Conservation (phyloP, 2,113 vertebrate species). For the Talpa occidentalis region DNA sequence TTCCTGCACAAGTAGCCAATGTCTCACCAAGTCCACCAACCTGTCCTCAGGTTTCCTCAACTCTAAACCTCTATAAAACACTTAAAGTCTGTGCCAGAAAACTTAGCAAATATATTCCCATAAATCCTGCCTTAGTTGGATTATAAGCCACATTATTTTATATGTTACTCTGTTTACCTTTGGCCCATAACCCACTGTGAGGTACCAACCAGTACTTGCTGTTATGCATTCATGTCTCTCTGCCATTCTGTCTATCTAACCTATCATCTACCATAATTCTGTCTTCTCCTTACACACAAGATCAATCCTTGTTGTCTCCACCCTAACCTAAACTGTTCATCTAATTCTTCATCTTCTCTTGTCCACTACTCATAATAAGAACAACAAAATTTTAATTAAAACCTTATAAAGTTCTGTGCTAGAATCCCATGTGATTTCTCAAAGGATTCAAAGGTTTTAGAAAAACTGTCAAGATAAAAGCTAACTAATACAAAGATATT, state of each 20-base stretch:
- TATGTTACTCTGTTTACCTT: not conserved
- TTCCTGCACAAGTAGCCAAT: not conserved
- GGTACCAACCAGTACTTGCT: not conserved
- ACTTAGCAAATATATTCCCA: not conserved
- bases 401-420: constrained; percentile 39
- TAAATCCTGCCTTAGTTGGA: not conserved
- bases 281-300: not conserved
- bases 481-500: not conserved
- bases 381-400: not conserved
- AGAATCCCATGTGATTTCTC: constrained; percentile 5
- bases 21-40: not conserved
- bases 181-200: not conserved
- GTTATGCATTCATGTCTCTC: not conserved
- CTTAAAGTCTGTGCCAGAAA: not conserved
- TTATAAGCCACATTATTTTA: not conserved
- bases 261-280: not conserved
- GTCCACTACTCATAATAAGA: not conserved
- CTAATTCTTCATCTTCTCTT: not conserved
- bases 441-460: not conserved
- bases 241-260: not conserved
- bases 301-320: not conserved
- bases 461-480: constrained; percentile 11
- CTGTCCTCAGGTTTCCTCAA: not conserved
- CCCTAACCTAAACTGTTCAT: not conserved
- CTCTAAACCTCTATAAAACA: not conserved